Base-by-base conservation (phyloP, 2,888 invertebrate species). In the Anoplius nigerrimus region DNA sequence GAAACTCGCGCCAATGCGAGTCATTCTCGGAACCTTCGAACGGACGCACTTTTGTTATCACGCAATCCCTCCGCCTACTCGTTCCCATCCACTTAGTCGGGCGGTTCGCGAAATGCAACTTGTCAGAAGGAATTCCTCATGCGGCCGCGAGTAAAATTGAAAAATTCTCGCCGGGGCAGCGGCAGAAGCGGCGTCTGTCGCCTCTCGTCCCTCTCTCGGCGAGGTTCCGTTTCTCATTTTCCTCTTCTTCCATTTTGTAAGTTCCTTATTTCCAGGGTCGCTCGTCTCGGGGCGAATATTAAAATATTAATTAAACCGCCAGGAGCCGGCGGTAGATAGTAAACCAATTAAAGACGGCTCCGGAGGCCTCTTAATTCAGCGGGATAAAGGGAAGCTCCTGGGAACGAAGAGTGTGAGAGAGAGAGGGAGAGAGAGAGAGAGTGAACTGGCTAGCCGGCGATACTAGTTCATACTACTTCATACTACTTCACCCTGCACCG, bases 221-320 rank as follows among this genome's bases (percentile, higher is more conserved):
- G n/a, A n/a, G n/a, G n/a, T 27, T 21, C 45, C 15, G 43, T 16
- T 24, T 11, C 43, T 42, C 45, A 15, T 57, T 13, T 21, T 15
- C 21, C 15, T 57, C 46, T 13, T 21, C 42, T 24, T 45, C n/a
- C 16, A 21, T 45, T 43, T 27, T 13, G 24, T 16, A 55, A 24
- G 55, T 27, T 55, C 55, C 22, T 55, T 55, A 48, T 55, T 27
- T 42, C 59, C 27, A 27, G 51, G 27, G 27, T 48, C 59, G 48
- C 27, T 24, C 46, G 43, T 62, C 51, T 64, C 59, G 46, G 48
- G 55, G 45, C 46, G 63, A 53, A 55, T 58, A 66, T 66, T 69
- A 62, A 69, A 66, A 66, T 69, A 61, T 66, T 66, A 69, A 69
- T 69, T 69, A 69, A 66, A 66, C 34, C 62, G 61, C 16, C 46